Evolutionary conservation across 2,113 vertebrate genomes (phyloP).

Genomic region (Platichthys flesus): DNA sequence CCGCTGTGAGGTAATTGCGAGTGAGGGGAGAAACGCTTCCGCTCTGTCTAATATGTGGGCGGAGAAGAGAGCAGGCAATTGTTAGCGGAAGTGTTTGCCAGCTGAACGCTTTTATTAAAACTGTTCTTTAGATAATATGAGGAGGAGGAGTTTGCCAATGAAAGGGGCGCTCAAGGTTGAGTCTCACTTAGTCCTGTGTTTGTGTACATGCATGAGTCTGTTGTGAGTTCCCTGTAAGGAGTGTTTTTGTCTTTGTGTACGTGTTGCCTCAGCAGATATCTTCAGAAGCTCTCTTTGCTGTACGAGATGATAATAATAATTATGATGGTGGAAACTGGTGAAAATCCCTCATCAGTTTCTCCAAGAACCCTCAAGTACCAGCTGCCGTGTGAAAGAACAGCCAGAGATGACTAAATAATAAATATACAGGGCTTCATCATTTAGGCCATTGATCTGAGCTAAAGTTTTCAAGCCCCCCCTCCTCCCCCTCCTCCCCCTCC

Average conservation of each 20-base stretch:
- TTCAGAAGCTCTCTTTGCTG: constrained; percentile 26
- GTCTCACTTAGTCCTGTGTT: background rate
- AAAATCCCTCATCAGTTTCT: background rate
- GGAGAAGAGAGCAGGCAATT: constrained; percentile 27
- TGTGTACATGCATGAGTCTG: background rate
- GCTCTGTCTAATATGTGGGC: constrained; percentile 39
- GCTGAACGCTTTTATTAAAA: constrained; percentile 51
- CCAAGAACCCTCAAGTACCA: background rate
- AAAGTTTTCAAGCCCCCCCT: constrained; percentile 35
- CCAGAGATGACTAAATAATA: constrained; percentile 62
- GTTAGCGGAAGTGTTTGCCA: constrained; percentile 29
- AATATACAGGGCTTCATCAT: constrained; percentile 51
- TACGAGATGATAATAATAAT: constrained; percentile 23
- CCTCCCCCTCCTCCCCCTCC: constrained; percentile 16
- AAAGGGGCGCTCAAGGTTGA: constrained; percentile 17
- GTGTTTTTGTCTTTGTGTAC: background rate
- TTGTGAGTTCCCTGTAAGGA: constrained; percentile 1
- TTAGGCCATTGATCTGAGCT: constrained; percentile 54
- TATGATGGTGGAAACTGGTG: no score
- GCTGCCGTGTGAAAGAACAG: constrained; percentile 44
- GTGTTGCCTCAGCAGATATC: background rate
- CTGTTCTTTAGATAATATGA: constrained; percentile 21
- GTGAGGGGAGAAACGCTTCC: constrained; percentile 30
- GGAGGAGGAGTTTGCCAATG: constrained; percentile 24
- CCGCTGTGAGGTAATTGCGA: constrained; percentile 47